Base-by-base conservation (phyloP, 2,797 vertebrate species). In the Channa striata region DNA sequence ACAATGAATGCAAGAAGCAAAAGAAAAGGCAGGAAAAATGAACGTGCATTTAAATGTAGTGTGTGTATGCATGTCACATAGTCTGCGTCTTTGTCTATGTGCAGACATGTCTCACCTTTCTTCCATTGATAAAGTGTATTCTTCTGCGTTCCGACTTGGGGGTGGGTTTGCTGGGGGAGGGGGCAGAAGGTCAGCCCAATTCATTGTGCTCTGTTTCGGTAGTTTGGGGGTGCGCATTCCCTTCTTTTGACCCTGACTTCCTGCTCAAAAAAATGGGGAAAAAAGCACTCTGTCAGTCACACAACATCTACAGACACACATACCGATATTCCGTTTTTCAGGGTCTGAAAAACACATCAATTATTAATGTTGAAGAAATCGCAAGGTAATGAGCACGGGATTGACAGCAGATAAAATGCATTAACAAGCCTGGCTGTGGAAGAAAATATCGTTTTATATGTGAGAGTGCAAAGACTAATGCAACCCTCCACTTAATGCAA, bases 221-320 rank as follows among this genome's bases (percentile, higher is more conserved):
- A 95, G 92, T 93, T 98, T 99, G 46, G 96, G 96, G 58, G 95
- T 96, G 8, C 97, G 93, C 36, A 94, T 92, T 72, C 95, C 95
- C 85, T 98, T 99, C 90, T 98, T 99, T 77, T 99, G 97, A 80
- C 97, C 97, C 94, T 99, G 98, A 89, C 98, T 99, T 76, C 98
- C 98, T 99, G 89, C 59, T 88, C 88, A 68, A 62, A 71, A 86
- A 85, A 9, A 2, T 42, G 43, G 49, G 20, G 3, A 74, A 19
- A 59, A 59, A 81, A 69, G 19, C 58, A 66, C 3, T 52, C 23
- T 46, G 43, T 84, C 64, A 86, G 66, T 83, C 40, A 83, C 33
- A 52, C 62, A n/a, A 74, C 40, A 62, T 25, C 42, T 71, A 47
- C 33, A 77, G 20, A 87, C 50, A 61, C 33, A 50, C 39, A 77